A percentile compares a stretch with the other conserved stretches of the same genome.
Evolutionary conservation across 2,797 vertebrate species (phyloP).

Genomic region (Sylvia borin): DNA sequence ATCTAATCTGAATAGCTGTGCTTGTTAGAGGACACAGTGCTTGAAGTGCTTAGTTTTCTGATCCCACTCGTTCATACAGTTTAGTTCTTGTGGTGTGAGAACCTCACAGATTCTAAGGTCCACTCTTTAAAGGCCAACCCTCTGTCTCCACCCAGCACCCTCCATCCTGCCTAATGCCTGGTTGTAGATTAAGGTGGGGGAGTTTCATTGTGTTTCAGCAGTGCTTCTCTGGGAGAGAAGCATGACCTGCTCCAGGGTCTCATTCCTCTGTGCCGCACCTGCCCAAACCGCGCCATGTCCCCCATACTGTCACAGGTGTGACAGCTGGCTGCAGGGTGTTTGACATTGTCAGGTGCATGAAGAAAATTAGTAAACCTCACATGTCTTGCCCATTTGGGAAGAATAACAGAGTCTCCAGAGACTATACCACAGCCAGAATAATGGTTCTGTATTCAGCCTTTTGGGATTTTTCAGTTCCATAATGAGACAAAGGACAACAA

Average conservation of each 20-base stretch:
- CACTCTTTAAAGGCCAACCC: not conserved
- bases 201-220: not conserved
- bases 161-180: not conserved
- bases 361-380: not conserved
- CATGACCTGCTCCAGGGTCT: accelerated
- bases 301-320: accelerated
- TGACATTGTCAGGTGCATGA: not conserved
- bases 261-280: accelerated
- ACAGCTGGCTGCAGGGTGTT: not conserved
- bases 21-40: not conserved
- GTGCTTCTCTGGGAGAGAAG: not conserved
- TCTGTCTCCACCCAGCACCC: not conserved
- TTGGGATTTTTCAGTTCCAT: not conserved
- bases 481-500: not conserved
- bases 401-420: not conserved
- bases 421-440: not conserved
- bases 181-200: accelerated
- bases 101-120: not conserved
- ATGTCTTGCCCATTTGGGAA: not conserved
- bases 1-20: conserved; percentile 4
- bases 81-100: not conserved
- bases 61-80: not conserved
- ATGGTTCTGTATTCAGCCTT: not conserved
- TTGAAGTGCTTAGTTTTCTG: not conserved
- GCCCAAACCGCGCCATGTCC: accelerated